Evolutionary conservation across 1,140 invertebrate genomes (phyloP).

Genomic region (Pomacea maculata): DNA sequence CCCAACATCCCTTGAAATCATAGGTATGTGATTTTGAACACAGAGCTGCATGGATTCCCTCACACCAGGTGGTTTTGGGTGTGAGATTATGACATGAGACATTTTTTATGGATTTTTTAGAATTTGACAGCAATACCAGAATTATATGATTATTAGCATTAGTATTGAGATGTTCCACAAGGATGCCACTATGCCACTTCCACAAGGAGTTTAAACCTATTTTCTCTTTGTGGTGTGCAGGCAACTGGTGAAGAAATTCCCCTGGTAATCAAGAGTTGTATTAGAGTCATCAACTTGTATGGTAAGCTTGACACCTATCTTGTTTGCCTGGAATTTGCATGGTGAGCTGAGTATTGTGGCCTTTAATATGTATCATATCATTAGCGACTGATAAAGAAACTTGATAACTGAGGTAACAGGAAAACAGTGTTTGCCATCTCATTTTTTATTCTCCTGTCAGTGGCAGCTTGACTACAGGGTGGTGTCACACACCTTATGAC

Average conservation of each 20-base stretch:
- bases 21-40: too few relatives aligned
- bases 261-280: conserved; percentile 88
- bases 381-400: too few relatives aligned
- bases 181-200: background rate
- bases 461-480: too few relatives aligned
- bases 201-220: background rate
- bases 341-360: background rate
- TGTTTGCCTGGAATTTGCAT: background rate
- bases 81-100: too few relatives aligned
- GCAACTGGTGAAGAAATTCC: conserved; percentile 87
- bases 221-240: conserved; percentile 59
- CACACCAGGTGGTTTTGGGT: too few relatives aligned
- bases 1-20: too few relatives aligned
- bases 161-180: background rate
- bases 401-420: too few relatives aligned
- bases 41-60: too few relatives aligned
- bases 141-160: background rate
- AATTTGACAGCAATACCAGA: background rate
- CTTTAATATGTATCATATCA: background rate
- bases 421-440: too few relatives aligned
- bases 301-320: conserved; percentile 13
- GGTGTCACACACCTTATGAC: too few relatives aligned
- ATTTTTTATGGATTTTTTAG: background rate
- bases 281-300: conserved; percentile 83
- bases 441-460: background rate